phyloP scores from a whole-genome alignment of 2,797 vertebrate genomes.

The Champsocephalus gunnari region DNA sequence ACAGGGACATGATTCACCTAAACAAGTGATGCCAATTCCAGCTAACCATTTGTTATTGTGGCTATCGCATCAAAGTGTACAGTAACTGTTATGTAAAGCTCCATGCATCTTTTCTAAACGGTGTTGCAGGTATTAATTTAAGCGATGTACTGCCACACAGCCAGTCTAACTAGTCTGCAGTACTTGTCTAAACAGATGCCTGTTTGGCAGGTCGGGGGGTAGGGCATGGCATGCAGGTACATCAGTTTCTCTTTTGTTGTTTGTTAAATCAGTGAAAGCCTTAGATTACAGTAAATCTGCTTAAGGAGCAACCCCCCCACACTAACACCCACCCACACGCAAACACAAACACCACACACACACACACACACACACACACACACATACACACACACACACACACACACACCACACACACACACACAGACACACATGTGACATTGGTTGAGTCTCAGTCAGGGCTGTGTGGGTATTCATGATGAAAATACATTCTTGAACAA shows the following conservation, averaged over 20 bases:
- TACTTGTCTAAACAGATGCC: constrained; percentile 51
- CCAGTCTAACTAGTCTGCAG: constrained; percentile 45
- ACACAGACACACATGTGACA: constrained; percentile 15
- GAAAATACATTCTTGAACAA: constrained; percentile 39
- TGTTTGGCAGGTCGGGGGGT: constrained; percentile 9
- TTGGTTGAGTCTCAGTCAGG: background rate
- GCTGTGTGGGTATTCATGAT: background rate
- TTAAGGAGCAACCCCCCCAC: background rate
- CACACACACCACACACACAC: constrained; percentile 10
- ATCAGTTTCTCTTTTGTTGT: constrained; percentile 14
- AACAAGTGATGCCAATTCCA: background rate
- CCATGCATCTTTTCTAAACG: constrained; percentile 9
- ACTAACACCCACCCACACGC: background rate
- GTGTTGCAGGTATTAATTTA: constrained; percentile 20
- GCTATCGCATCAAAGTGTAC: background rate
- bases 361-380: constrained; percentile 14
- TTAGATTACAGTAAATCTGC: constrained; percentile 6
- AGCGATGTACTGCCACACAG: constrained; percentile 2
- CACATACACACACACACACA: constrained; percentile 9
- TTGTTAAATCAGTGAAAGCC: constrained; percentile 11
- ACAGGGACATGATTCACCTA: background rate
- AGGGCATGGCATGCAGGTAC: constrained; percentile 24
- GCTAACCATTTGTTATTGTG: background rate
- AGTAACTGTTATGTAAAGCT: background rate
- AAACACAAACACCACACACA: constrained; percentile 4